Evolutionary conservation across 53 echinoderm and acorn worm genomes (phyloP), one percentile per base, ranked within the genome.

Genomic region (Pentamera pediparva): DNA sequence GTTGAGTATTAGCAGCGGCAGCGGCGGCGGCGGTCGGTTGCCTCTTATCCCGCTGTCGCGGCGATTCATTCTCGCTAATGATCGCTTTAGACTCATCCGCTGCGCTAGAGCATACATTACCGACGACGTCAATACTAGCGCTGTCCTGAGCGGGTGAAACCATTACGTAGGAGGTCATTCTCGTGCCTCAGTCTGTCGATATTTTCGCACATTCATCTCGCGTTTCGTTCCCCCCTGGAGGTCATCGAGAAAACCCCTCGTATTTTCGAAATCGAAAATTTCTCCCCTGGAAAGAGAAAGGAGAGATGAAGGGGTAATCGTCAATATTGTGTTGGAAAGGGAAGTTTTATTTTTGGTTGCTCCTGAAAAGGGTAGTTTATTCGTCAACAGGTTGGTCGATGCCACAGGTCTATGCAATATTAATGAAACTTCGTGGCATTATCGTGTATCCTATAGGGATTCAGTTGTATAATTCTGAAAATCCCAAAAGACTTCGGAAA

Each of bases 91-190:
- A 60, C 75, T 87, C 79, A 57, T 78, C 65, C 37, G 24, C 73
- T 53, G 53, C 37, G 35, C 53, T 54, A 53, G 36, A 72, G 26
- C 73, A 72, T 51, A 54, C 21, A 72, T 72, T 72, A 72, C 22
- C 54, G 52, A 72, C 55, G 43, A 85, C 76, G 73, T 92, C 93
- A 73, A 93, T 75, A 59, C 87, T 69, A 31, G 89, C 81, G 63
- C 81, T 81, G 67, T 89, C 82, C 81, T 87, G 74, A 76, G 93
- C 87, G 61, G 89, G 89, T 78, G 86, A 89, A 65, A 93, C 89
- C 93, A 93, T 89, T 69, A 89, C 86, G 65, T 89, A 74, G 50
- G 89, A 84, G 73, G 89, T 86, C 76, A 59, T 75, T 63, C 22
- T 58, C 60, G 32, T 38, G 39, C 76, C 37, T 76, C 76, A 76